A percentile compares a stretch with the other conserved stretches of the same genome.
Conservation (phyloP, 2,113 vertebrate species). For the Leucosticte australis region DNA sequence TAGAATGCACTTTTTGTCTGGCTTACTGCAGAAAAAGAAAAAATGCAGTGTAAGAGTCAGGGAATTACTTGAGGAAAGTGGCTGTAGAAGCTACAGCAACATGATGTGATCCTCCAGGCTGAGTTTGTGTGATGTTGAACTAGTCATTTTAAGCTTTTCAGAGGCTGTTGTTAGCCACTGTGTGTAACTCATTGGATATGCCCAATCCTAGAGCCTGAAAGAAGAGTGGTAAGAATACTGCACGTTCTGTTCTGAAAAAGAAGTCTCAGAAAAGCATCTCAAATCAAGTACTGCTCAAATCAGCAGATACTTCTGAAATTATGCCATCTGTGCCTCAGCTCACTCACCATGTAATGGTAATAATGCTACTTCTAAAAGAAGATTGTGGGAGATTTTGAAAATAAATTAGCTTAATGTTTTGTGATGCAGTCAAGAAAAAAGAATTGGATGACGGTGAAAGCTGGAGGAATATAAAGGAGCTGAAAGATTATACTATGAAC, state of each 20-base stretch:
- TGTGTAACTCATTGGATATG: not conserved
- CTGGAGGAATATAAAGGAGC: not conserved
- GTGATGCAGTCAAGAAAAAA: not conserved
- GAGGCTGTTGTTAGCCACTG: not conserved
- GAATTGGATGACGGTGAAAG: not conserved
- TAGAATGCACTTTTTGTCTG: not conserved
- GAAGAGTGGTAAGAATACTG: not conserved
- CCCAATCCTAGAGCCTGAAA: not conserved
- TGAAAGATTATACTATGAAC: not conserved
- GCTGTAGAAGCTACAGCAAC: not conserved
- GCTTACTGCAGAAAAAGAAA: not conserved
- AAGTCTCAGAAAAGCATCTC: not conserved
- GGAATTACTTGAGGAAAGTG: not conserved
- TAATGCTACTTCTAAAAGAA: slow-evolving; percentile 30
- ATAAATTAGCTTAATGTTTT: slow-evolving; percentile 48
- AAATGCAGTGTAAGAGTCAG: not conserved
- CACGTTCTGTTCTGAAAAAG: not conserved
- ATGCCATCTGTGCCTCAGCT: slow-evolving; percentile 45
- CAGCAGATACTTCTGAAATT: slow-evolving; percentile 45
- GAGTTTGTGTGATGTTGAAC: not conserved
- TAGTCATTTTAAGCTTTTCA: not conserved
- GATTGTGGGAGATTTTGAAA: slow-evolving; percentile 37
- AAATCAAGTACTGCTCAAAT: slow-evolving; percentile 13
- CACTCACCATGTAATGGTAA: not conserved
- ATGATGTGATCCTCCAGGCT: not conserved